phyloP scores from a whole-genome alignment of 2,113 vertebrate genomes.

The Tupaia chinensis region DNA sequence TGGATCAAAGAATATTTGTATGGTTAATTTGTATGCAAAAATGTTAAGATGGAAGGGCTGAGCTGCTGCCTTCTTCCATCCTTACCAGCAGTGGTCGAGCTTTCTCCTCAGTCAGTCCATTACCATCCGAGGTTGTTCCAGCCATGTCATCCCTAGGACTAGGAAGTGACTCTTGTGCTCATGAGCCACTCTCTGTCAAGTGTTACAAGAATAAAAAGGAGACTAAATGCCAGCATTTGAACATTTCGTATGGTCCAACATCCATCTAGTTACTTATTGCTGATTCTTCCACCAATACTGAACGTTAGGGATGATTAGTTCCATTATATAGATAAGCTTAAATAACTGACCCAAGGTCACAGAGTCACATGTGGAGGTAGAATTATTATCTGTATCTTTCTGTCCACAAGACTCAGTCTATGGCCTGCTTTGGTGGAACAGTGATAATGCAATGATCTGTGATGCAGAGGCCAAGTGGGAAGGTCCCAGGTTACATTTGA shows the following conservation, averaged over 20 bases:
- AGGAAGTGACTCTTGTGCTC: neutral
- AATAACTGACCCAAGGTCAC: neutral
- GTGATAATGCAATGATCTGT: too few relatives aligned
- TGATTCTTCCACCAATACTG: neutral
- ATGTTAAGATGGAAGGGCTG: neutral
- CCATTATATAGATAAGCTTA: neutral
- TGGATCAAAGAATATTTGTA: slow-evolving; percentile 68
- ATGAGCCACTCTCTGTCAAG: neutral
- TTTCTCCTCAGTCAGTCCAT: slow-evolving; percentile 21
- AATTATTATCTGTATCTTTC: slow-evolving; percentile 3
- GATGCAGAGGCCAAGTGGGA: too few relatives aligned
- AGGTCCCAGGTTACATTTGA: too few relatives aligned
- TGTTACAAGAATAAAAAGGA: neutral
- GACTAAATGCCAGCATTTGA: neutral
- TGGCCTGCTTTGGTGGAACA: too few relatives aligned
- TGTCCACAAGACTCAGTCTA: neutral
- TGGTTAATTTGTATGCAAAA: slow-evolving; percentile 77
- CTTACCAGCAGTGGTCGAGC: neutral
- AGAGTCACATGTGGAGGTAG: neutral
- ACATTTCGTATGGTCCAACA: neutral
- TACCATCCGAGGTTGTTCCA: neutral
- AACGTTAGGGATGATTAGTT: neutral
- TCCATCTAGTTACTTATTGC: neutral
- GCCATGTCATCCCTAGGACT: neutral
- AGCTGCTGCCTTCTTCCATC: neutral